Evolutionary conservation across 2,113 vertebrate genomes (phyloP).

Genomic region (Ceratotherium simum): DNA sequence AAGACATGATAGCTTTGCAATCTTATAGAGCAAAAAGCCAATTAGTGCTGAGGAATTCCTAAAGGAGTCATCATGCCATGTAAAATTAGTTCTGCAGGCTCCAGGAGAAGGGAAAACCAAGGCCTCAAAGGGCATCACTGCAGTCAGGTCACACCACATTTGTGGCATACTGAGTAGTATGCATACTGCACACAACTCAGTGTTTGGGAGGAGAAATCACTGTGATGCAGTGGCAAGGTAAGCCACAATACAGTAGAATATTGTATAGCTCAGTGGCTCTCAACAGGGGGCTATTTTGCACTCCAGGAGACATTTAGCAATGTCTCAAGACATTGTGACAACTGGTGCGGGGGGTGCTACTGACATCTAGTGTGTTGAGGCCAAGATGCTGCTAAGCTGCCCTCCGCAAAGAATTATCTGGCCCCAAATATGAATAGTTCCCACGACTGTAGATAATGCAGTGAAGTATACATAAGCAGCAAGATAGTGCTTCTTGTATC

Average conservation of each 20-base stretch:
- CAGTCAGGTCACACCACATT: not conserved
- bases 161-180: not conserved
- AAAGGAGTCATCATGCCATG: slow-evolving; percentile 53
- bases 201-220: slow-evolving; percentile 33
- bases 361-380: not conserved
- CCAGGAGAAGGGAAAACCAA: slow-evolving; percentile 56
- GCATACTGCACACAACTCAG: not conserved
- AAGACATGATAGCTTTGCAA: slow-evolving; percentile 29
- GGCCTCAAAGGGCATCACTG: slow-evolving; percentile 43
- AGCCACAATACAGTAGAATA: slow-evolving; percentile 25
- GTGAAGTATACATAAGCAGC: not conserved
- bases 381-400: not conserved
- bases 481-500: not conserved
- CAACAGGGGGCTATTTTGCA: not conserved
- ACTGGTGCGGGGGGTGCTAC: not conserved
- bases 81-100: slow-evolving; percentile 66
- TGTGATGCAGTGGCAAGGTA: not conserved
- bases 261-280: not conserved
- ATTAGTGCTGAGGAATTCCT: slow-evolving; percentile 66
- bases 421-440: not conserved
- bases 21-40: slow-evolving; percentile 44
- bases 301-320: not conserved
- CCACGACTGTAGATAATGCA: not conserved
- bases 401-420: not conserved
- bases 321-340: not conserved